A percentile compares a stretch with the other conserved stretches of the same genome.
Conservation (phyloP, 2,888 invertebrate species). For the Cheilosia urbana region DNA sequence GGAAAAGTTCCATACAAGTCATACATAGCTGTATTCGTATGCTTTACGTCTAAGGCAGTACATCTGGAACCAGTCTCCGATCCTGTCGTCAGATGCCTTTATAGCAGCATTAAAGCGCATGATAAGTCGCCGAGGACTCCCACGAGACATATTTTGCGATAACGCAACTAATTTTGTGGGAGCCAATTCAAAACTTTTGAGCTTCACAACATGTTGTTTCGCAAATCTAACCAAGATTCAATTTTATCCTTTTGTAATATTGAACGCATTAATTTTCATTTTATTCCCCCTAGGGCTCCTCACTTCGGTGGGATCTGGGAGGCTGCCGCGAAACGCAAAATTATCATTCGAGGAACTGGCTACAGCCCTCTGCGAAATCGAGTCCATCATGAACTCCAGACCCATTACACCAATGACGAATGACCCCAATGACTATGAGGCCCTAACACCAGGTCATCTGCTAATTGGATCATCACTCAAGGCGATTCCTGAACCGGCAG, state of each 20-base stretch:
- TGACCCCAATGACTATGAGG: background rate
- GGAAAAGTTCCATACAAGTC: background rate
- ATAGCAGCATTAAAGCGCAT: too few relatives aligned
- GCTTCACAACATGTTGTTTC: too few relatives aligned
- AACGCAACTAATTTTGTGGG: too few relatives aligned
- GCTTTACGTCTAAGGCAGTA: background rate
- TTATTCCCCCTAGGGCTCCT: background rate
- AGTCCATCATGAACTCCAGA: slow-evolving; percentile 60
- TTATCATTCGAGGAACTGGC: slow-evolving; percentile 55
- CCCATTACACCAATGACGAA: slow-evolving; percentile 8
- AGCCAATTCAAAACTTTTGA: too few relatives aligned
- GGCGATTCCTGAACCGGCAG: background rate
- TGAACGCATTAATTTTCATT: too few relatives aligned
- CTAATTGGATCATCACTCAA: too few relatives aligned
- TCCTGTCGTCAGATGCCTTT: too few relatives aligned
- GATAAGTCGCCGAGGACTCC: too few relatives aligned
- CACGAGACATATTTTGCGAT: background rate
- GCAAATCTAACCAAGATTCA: too few relatives aligned
- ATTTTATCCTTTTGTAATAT: too few relatives aligned
- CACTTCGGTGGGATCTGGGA: background rate
- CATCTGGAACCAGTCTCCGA: background rate
- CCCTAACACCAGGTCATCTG: background rate
- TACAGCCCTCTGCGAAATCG: slow-evolving; percentile 59
- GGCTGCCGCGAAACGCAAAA: slow-evolving; percentile 22
- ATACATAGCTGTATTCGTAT: background rate